phyloP scores from a whole-genome alignment of 1,140 invertebrate genomes.

The Caenorhabditis tropicalis region DNA sequence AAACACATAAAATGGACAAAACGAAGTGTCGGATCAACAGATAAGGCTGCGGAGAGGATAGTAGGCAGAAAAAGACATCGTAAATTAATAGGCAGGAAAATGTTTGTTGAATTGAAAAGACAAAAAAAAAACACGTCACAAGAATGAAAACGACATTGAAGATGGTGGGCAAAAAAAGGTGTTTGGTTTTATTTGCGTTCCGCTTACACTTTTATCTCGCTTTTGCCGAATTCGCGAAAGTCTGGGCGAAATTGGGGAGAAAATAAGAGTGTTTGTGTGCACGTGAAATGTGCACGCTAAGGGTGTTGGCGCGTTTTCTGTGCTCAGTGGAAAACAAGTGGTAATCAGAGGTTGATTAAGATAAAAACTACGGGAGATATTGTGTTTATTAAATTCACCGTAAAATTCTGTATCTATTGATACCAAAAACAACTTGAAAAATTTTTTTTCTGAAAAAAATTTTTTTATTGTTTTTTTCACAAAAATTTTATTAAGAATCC shows the following conservation, averaged over 20 bases:
- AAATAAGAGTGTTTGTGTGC: neutral
- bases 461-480: neutral
- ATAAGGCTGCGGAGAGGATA: neutral
- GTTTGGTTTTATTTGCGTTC: slow-evolving; percentile 21
- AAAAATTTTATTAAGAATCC: too few species aligned
- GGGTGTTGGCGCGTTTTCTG: neutral
- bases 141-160: slow-evolving; percentile 5
- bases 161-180: neutral
- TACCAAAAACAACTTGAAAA: neutral
- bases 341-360: neutral
- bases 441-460: neutral
- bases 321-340: neutral
- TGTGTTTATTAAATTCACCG: neutral
- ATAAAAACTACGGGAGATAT: too few species aligned
- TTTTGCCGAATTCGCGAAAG: neutral
- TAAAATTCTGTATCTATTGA: neutral
- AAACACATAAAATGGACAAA: neutral
- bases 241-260: neutral
- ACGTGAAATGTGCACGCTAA: neutral
- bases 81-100: neutral
- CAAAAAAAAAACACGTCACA: slow-evolving; percentile 22
- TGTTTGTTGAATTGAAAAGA: slow-evolving; percentile 32
- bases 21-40: neutral
- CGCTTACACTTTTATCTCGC: neutral
- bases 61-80: neutral